A percentile compares a stretch with the other conserved stretches of the same genome.
phyloP scores from a whole-genome alignment of 2,797 vertebrate genomes.

The Pseudochromis fuscus region DNA sequence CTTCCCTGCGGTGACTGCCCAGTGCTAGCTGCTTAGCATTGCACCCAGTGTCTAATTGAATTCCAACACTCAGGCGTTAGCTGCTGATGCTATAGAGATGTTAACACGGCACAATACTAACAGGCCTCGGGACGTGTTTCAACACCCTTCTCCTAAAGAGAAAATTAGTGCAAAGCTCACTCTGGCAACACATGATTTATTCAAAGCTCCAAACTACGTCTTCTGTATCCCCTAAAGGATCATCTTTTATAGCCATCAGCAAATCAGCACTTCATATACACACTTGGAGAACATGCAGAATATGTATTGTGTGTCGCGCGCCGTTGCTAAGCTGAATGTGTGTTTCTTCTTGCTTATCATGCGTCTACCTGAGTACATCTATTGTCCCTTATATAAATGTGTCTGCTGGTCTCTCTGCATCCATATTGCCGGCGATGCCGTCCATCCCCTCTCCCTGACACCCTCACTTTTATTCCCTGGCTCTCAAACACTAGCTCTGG shows the following conservation, averaged over 20 bases:
- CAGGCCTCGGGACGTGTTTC: slow-evolving; percentile 78
- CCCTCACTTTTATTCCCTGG: slow-evolving; percentile 87
- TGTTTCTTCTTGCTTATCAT: slow-evolving; percentile 32
- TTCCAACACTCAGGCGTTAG: slow-evolving; percentile 67
- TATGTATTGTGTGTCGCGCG: slow-evolving; percentile 38
- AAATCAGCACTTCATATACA: slow-evolving; percentile 74
- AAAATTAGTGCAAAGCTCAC: slow-evolving; percentile 74
- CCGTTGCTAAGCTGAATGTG: slow-evolving; percentile 17
- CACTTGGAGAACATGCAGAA: slow-evolving; percentile 64
- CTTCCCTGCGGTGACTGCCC: slow-evolving; percentile 71
- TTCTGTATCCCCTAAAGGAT: slow-evolving; percentile 77
- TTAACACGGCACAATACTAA: slow-evolving; percentile 83
- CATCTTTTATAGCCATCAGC: slow-evolving; percentile 77
- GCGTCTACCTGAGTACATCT: slow-evolving; percentile 49
- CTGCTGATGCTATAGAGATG: slow-evolving; percentile 74
- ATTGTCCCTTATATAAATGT: slow-evolving; percentile 78
- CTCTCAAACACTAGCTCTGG: slow-evolving; percentile 93
- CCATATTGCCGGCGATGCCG: slow-evolving; percentile 73
- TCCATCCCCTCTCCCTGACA: slow-evolving; percentile 81
- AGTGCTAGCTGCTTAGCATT: slow-evolving; percentile 75
- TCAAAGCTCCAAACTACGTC: slow-evolving; percentile 77
- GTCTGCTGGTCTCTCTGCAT: slow-evolving; percentile 75
- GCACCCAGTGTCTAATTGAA: slow-evolving; percentile 82
- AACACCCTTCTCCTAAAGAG: slow-evolving; percentile 69
- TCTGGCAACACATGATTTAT: slow-evolving; percentile 80